These are phyloP conservation scores for Perognathus longimembris DNA, from an alignment of 2,113 vertebrate species.

Conservation along the genomic window DNA sequence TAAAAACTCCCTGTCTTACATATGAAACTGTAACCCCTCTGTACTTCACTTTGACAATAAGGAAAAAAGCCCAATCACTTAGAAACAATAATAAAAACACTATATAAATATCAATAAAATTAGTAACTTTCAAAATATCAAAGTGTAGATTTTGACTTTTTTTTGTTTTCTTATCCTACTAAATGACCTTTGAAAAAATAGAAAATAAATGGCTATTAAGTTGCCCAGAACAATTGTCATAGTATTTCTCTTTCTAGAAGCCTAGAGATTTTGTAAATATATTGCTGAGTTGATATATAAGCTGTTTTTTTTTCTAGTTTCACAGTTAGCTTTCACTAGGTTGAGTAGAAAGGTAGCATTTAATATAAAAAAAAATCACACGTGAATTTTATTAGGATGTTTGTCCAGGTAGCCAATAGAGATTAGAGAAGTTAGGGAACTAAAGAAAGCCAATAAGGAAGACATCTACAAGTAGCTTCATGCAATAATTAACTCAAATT, in stretches of 20 bases:
- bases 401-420: not conserved
- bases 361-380: not conserved
- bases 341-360: not conserved
- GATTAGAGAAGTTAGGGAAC: not conserved
- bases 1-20: too few relatives aligned
- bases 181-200: not conserved
- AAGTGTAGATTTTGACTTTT: not conserved
- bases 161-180: not conserved
- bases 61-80: too few relatives aligned
- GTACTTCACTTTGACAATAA: too few relatives aligned
- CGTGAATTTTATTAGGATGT: not conserved
- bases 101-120: not conserved
- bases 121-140: not conserved
- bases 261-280: not conserved
- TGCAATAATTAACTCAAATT: not conserved
- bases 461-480: not conserved
- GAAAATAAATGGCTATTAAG: not conserved
- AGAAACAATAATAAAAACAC: not conserved
- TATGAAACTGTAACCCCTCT: too few relatives aligned
- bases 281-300: not conserved
- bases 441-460: not conserved
- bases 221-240: not conserved
- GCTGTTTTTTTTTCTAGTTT: not conserved
- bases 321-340: not conserved
- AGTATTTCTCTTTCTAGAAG: not conserved